These are phyloP conservation scores for Engystomops pustulosus DNA, from an alignment of 2,113 vertebrate genomes.

Conservation along the genomic window DNA sequence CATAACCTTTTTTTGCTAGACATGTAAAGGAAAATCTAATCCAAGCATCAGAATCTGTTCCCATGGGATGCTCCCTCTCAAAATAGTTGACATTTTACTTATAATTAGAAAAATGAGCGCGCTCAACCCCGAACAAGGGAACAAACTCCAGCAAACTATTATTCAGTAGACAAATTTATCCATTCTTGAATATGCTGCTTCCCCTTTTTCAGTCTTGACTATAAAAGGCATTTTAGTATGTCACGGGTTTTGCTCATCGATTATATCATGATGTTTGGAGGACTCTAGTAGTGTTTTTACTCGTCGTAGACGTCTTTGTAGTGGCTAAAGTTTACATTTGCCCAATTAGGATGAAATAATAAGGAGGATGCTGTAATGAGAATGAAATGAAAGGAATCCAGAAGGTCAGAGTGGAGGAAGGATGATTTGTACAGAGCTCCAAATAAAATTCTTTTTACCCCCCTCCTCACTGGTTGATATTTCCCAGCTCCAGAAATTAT, in stretches of 20 bases:
- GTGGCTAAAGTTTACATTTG: background rate
- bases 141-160: slow-evolving; percentile 38
- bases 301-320: background rate
- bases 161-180: slow-evolving; percentile 47
- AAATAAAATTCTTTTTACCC: background rate
- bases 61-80: slow-evolving; percentile 41
- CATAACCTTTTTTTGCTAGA: slow-evolving; percentile 4
- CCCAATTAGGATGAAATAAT: background rate
- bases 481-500: background rate
- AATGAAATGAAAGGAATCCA: slow-evolving; percentile 6
- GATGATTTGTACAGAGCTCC: background rate
- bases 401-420: background rate
- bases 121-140: slow-evolving; percentile 40
- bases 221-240: slow-evolving; percentile 56
- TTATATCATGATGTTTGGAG: background rate
- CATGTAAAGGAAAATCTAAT: slow-evolving; percentile 36
- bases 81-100: slow-evolving; percentile 58
- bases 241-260: background rate
- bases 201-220: slow-evolving; percentile 49
- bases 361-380: background rate
- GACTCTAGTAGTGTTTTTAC: background rate
- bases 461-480: too few relatives aligned
- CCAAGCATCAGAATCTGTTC: slow-evolving; percentile 44
- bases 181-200: slow-evolving; percentile 33
- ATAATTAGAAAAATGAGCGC: slow-evolving; percentile 59